A percentile compares a stretch with the other conserved stretches of the same genome.
Evolutionary conservation across 2,797 vertebrate genomes (phyloP).

Genomic region (Acridotheres tristis): DNA sequence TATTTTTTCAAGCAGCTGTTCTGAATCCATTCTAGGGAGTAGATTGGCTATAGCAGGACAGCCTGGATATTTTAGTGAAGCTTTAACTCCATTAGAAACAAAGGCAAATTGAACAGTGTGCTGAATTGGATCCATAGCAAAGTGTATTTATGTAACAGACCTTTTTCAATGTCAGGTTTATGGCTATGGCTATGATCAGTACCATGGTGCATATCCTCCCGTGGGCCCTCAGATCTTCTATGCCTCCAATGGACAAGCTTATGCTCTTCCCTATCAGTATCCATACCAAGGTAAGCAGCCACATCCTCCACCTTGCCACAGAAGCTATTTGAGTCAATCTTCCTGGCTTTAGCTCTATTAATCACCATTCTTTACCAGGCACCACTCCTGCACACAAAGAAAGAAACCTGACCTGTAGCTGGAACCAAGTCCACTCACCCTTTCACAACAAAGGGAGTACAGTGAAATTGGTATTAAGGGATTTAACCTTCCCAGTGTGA

Average conservation of each 20-base stretch:
- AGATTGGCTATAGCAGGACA: background rate
- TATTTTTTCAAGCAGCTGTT: background rate
- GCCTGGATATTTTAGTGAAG: background rate
- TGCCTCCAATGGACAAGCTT: slow-evolving; percentile 86
- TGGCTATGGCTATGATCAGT: slow-evolving; percentile 83
- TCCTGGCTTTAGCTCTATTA: background rate
- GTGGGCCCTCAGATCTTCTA: slow-evolving; percentile 86
- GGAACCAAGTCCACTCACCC: background rate
- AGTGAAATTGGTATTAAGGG: background rate
- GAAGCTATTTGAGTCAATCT: background rate
- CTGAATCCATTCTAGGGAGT: background rate
- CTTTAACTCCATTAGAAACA: background rate
- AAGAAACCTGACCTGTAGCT: background rate
- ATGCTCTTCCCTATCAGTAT: slow-evolving; percentile 86
- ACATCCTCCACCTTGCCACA: background rate
- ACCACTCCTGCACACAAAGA: background rate
- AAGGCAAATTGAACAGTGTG: background rate
- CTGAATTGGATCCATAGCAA: background rate
- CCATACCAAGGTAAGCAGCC: slow-evolving; percentile 81
- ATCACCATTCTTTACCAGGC: background rate
- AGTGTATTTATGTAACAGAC: background rate
- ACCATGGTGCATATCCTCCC: slow-evolving; percentile 80
- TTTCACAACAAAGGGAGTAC: background rate
- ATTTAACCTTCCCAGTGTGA: background rate
- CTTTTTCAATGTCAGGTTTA: slow-evolving; percentile 78